phyloP scores from a whole-genome alignment of 2,797 vertebrate genomes.

The Brotula barbata region DNA sequence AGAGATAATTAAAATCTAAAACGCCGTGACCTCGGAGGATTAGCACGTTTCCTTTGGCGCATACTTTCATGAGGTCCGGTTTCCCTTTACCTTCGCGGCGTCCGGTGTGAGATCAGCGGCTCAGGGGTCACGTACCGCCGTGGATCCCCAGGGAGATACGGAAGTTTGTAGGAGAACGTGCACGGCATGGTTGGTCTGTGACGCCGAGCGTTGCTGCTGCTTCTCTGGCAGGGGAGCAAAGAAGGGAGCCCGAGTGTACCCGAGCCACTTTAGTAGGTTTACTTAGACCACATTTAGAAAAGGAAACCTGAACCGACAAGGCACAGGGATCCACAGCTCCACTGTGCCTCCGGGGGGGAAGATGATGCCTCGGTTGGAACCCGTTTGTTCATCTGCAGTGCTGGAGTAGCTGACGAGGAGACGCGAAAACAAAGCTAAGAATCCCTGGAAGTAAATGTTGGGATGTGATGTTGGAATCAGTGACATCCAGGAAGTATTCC shows the following conservation, averaged over 20 bases:
- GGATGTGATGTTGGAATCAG: too few relatives aligned
- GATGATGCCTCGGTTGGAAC: background rate
- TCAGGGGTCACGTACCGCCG: background rate
- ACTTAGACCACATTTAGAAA: slow-evolving; percentile 53
- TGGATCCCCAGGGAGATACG: slow-evolving; percentile 38
- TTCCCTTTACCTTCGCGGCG: slow-evolving; percentile 56
- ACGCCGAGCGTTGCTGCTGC: slow-evolving; percentile 1
- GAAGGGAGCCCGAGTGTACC: background rate
- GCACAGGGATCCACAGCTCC: background rate
- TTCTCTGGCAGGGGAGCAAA: background rate
- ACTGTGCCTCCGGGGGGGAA: slow-evolving; percentile 17
- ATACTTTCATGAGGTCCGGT: too few relatives aligned
- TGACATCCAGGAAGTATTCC: background rate
- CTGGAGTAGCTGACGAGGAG: too few relatives aligned
- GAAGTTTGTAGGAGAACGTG: slow-evolving; percentile 58
- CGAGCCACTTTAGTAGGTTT: background rate
- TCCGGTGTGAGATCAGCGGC: slow-evolving; percentile 22
- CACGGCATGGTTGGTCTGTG: slow-evolving; percentile 58
- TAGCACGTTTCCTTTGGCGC: too few relatives aligned
- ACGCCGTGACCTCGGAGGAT: too few relatives aligned
- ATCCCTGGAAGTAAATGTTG: too few relatives aligned
- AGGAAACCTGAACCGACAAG: slow-evolving; percentile 57
- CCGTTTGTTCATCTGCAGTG: too few relatives aligned
- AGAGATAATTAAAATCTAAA: too few relatives aligned
- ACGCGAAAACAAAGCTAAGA: too few relatives aligned